These are phyloP conservation scores for Gambusia affinis DNA, from an alignment of 2,113 vertebrate species.

Conservation along the genomic window DNA sequence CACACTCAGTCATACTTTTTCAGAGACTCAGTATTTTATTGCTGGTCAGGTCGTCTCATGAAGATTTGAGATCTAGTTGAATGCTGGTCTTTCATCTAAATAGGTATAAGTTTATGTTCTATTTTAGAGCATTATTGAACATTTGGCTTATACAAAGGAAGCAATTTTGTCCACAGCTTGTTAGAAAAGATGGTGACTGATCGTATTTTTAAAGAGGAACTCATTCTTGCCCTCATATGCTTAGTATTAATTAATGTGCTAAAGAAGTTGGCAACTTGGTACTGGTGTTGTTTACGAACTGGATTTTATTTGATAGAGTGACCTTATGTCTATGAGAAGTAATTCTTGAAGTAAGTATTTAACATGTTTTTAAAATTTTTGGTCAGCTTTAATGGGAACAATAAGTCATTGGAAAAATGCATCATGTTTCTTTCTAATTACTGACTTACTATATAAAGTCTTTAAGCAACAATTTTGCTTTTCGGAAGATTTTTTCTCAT, in stretches of 20 bases:
- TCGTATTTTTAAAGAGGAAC: neutral
- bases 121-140: neutral
- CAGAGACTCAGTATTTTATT: neutral
- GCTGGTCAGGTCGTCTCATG: neutral
- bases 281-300: neutral
- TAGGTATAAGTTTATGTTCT: neutral
- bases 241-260: neutral
- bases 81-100: neutral
- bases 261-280: neutral
- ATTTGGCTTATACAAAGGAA: neutral
- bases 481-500: neutral
- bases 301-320: neutral
- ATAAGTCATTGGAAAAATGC: neutral
- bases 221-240: neutral
- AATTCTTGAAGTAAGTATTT: neutral
- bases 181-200: neutral
- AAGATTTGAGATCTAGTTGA: neutral
- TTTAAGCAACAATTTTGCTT: neutral
- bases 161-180: neutral
- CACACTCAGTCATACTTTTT: neutral
- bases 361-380: neutral
- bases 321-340: neutral
- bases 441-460: neutral
- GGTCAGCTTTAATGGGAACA: neutral
- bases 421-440: too few species aligned